These are phyloP conservation scores for Rachycentron canadum DNA, from an alignment of 2,797 vertebrate genomes.

Conservation along the genomic window DNA sequence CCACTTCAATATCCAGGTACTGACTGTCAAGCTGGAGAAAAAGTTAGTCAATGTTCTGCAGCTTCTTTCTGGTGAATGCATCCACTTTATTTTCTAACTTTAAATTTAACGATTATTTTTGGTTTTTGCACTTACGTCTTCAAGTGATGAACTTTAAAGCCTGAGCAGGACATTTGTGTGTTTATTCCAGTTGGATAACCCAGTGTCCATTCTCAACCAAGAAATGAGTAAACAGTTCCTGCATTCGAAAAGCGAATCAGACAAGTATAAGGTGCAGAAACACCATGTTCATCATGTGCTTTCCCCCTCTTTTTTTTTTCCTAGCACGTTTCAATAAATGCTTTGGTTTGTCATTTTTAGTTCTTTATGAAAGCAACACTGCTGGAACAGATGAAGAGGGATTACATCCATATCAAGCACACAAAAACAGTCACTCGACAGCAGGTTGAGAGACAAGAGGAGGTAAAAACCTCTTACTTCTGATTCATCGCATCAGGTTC, in stretches of 20 bases:
- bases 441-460: slow-evolving; percentile 82
- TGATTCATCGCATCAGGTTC: neutral
- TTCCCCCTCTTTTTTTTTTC: neutral
- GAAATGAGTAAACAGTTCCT: slow-evolving; percentile 86
- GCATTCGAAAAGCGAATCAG: slow-evolving; percentile 82
- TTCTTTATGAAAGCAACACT: slow-evolving; percentile 87
- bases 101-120: neutral
- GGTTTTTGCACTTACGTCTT: neutral
- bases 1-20: slow-evolving; percentile 72
- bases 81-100: neutral
- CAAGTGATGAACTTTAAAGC: neutral
- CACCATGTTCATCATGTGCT: neutral
- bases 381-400: slow-evolving; percentile 84
- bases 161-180: neutral
- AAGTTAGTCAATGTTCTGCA: neutral
- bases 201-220: slow-evolving; percentile 83
- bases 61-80: neutral
- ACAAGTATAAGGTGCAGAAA: slow-evolving; percentile 69
- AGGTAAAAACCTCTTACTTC: slow-evolving; percentile 46
- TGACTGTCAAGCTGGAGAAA: neutral
- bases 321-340: no score
- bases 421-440: slow-evolving; percentile 80
- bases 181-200: slow-evolving; percentile 74
- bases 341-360: slow-evolving; percentile 27
- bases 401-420: slow-evolving; percentile 84